Base-by-base conservation (phyloP, 53 echinoderm and acorn worm genomes). In the Actinopyga echinites region DNA sequence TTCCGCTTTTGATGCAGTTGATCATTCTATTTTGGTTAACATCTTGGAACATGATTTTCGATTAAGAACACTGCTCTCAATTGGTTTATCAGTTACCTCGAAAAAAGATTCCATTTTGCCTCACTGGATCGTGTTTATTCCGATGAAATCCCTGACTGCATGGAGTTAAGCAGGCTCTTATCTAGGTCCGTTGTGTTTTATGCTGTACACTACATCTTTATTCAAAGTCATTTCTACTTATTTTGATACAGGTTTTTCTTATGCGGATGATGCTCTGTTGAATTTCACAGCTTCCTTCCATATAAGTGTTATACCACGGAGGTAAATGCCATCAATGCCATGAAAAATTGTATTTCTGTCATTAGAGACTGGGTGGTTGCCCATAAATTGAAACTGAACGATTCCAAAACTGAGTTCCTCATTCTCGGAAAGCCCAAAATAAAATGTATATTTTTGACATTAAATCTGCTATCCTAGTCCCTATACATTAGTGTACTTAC, bases 141-240 rank as follows among this genome's bases (percentile, higher is more conserved):
- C 17, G 52, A 68, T 44, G 38, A 56, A n/a, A 56, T 82, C 53
- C 31, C 34, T 35, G 82, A 67, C 6, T 45, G 63, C 44, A 65
- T 8, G 81, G 67, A 21, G 86, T 86, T 64, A 80, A 80, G 19
- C 86, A 86, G 66, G 86, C 24, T 85, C 86, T 26, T 85, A 65
- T 64, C 22, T 85, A 0, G 79, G 85, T 42, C 77, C 77, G 22
- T 65, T 81, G 67, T 79, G 80, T 35, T 86, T 86, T 56, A 86
- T 65, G 36, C 42, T 86, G 80, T 80, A 86, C 56, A 86, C 80
- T 45, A n/a, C 64, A 36, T 57, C 44, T 15, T 57, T 87, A 42
- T 87, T 87, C 57, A 81, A 87, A 43, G 66, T 82, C 24, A 62
- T 56, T 43, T 82, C 82, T 31, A 56, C 75, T 17, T 64, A 87